Base-by-base conservation (phyloP, 30 jellyfish, hydroid and myxozoan species). In the Cassiopea xamachana region DNA sequence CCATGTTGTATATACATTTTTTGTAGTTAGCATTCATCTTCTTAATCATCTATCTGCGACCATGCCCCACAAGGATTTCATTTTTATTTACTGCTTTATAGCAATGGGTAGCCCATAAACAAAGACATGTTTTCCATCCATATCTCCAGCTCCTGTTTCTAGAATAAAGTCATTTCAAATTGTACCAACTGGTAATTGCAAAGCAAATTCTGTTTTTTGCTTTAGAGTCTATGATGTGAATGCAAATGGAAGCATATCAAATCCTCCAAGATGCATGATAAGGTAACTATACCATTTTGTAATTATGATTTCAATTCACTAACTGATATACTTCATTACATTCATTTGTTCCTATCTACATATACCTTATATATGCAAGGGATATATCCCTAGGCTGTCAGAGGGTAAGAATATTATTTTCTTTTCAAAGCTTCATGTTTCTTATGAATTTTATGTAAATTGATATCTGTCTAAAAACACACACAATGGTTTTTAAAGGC, bases 171-270 rank as follows among this genome's bases (percentile, higher is more conserved):
- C 64, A 3, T 3, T 6, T 55, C 12, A 55, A 55, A 55, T 55
- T 55, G 64, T 27, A 55, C 64, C 7, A 55, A 55, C 7, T 55
- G 7, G 64, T 10, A 55, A 6, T 55, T 55, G 98, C 83, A 77
- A 10, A 47, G 39, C 4, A 17, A 5, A 17, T 64, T 64, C 15
- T 9, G 2, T 9, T 14, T 70, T 2, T 45, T 61, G 8, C 39
- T 73, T 13, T 48, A 93, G 98, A 85, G 97, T 93, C 9, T 93
- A 87, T 73, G 96, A 93, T 84, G 98, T 93, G 48, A 85, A 88
- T 68, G 72, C 78, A 43, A 69, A 62, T 59, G 98, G 98, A 2
- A 60, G 50, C 48, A 12, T 93, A 18, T 50, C 67, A 9, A 48
- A 78, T n/a, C 86, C 94, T 70, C 91, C 98, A 80, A 88, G 48